Evolutionary conservation across 2,797 vertebrate genomes (phyloP).

Genomic region (Gobio occitaniae): DNA sequence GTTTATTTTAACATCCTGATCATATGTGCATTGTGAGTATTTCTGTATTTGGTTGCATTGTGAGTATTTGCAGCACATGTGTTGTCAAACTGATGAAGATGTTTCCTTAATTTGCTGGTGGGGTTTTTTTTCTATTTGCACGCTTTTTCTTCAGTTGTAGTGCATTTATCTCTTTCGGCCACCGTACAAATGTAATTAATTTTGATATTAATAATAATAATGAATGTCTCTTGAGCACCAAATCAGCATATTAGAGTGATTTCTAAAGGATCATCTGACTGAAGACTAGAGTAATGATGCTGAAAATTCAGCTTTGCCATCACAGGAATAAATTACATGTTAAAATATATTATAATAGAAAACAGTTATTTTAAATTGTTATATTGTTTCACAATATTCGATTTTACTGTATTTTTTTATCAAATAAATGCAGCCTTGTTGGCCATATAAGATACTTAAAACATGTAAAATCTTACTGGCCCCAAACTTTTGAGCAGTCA

Average conservation of each 20-base stretch:
- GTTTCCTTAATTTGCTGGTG: too few relatives aligned
- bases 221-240: slow-evolving; percentile 11
- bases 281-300: background rate
- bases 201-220: too few relatives aligned
- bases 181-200: too few relatives aligned
- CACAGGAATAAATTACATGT: background rate
- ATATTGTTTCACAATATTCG: background rate
- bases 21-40: too few relatives aligned
- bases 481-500: background rate
- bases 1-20: too few relatives aligned
- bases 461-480: background rate
- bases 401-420: background rate
- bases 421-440: background rate
- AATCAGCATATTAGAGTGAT: background rate
- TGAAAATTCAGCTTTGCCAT: background rate
- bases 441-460: background rate
- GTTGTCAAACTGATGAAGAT: too few relatives aligned
- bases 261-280: background rate
- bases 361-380: background rate
- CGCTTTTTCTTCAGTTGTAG: too few relatives aligned
- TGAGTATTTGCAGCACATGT: too few relatives aligned
- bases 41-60: too few relatives aligned
- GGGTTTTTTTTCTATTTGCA: too few relatives aligned
- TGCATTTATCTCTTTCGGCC: too few relatives aligned
- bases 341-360: background rate